Conservation (phyloP, 2,888 invertebrate species). For the Polylopha cassiicola region DNA sequence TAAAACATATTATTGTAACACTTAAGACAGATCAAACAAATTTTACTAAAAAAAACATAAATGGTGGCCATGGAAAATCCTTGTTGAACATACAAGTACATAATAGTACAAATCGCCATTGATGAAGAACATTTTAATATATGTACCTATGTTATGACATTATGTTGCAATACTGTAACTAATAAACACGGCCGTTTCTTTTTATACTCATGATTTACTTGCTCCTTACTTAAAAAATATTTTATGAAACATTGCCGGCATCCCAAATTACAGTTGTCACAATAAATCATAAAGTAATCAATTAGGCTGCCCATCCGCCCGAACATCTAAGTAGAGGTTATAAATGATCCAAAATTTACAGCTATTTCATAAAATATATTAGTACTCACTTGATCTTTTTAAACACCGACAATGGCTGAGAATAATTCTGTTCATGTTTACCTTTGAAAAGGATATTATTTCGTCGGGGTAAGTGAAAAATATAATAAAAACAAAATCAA, state of each 20-base stretch:
- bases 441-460: conserved; percentile 32
- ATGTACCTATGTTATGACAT: no score
- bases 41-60: no score
- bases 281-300: conserved; percentile 40
- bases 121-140: no score
- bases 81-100: no score
- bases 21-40: no score
- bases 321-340: conserved; percentile 46
- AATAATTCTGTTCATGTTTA: conserved; percentile 65
- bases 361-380: conserved; percentile 19
- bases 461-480: conserved; percentile 44
- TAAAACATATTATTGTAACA: conserved; percentile 39
- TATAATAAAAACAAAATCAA: conserved; percentile 69
- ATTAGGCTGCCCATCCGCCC: conserved; percentile 41
- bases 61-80: no score
- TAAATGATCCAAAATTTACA: conserved; percentile 18
- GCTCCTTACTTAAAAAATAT: no score
- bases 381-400: conserved; percentile 62
- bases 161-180: background rate
- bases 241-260: background rate
- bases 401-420: conserved; percentile 57
- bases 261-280: conserved; percentile 1
- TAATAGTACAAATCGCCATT: no score
- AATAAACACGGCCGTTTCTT: background rate
- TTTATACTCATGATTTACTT: background rate